Conservation (phyloP, 1,140 invertebrate species). For the Cyclargus thomasi region DNA sequence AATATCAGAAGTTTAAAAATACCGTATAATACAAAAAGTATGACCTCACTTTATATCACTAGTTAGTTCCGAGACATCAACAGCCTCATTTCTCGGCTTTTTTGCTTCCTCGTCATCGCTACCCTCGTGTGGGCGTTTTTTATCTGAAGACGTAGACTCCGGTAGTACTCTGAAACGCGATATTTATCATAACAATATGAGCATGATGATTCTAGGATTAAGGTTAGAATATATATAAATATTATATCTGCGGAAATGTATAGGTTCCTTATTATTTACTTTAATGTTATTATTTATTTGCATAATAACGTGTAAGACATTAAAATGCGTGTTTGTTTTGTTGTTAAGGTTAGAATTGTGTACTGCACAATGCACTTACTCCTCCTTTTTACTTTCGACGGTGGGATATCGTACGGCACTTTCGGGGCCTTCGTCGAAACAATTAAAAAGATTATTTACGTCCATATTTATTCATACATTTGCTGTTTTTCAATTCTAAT, state of each 20-base stretch:
- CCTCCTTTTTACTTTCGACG: constrained; percentile 33
- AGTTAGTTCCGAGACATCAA: constrained; percentile 45
- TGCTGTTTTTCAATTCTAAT: background rate
- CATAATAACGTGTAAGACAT: background rate
- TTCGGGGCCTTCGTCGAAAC: constrained; percentile 46
- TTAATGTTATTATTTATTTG: background rate
- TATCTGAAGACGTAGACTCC: constrained; percentile 23
- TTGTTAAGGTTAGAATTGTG: constrained; percentile 35
- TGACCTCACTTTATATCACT: constrained; percentile 55
- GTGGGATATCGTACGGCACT: constrained; percentile 42
- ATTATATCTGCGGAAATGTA: background rate
- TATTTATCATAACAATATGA: constrained; percentile 4
- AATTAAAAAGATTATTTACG: constrained; percentile 59
- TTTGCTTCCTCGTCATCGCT: constrained; percentile 56
- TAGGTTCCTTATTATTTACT: background rate
- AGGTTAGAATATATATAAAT: background rate
- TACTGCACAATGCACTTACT: constrained; percentile 34
- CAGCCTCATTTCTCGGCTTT: constrained; percentile 43
- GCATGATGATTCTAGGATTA: no score
- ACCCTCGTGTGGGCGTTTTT: constrained; percentile 51
- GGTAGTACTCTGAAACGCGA: constrained; percentile 10
- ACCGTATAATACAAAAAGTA: background rate
- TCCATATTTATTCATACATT: constrained; percentile 21
- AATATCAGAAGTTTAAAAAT: background rate
- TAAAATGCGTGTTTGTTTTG: background rate